Evolutionary conservation across 2,888 invertebrate genomes (phyloP).

Genomic region (Lucinisca nassula): DNA sequence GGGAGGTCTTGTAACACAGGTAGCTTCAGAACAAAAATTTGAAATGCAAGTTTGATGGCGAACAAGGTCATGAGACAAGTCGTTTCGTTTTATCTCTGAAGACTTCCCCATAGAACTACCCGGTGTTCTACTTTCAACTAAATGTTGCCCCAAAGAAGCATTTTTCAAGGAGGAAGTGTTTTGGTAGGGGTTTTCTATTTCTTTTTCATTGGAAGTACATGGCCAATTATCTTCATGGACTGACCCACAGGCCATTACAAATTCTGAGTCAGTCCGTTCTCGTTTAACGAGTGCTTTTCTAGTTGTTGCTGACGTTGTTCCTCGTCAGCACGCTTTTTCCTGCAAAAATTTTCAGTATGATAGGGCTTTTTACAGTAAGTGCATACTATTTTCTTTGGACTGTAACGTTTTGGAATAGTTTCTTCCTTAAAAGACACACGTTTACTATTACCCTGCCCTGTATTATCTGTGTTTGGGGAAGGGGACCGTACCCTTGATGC

Average conservation of each 20-base stretch:
- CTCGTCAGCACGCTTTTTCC: background rate
- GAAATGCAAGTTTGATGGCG: no score
- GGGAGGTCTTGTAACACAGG: no score
- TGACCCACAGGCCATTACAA: background rate
- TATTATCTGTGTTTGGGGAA: background rate
- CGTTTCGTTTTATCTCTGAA: no score
- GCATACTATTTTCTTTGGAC: background rate
- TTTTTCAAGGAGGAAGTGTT: no score
- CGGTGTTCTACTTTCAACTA: no score
- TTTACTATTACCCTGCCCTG: background rate
- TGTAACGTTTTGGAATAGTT: background rate
- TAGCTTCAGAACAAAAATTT: no score
- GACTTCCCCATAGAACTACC: no score
- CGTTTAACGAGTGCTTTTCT: background rate
- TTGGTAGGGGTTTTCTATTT: background rate
- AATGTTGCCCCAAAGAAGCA: no score
- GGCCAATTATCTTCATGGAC: background rate
- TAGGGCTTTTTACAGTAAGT: background rate
- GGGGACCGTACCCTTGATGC: background rate
- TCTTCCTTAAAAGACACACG: background rate
- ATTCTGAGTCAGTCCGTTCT: background rate
- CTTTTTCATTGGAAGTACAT: background rate
- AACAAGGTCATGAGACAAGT: no score
- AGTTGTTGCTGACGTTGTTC: background rate
- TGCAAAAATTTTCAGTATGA: slow-evolving; percentile 1